Evolutionary conservation across 2,113 vertebrate species (phyloP).

Genomic region (Psittacara wagleri): DNA sequence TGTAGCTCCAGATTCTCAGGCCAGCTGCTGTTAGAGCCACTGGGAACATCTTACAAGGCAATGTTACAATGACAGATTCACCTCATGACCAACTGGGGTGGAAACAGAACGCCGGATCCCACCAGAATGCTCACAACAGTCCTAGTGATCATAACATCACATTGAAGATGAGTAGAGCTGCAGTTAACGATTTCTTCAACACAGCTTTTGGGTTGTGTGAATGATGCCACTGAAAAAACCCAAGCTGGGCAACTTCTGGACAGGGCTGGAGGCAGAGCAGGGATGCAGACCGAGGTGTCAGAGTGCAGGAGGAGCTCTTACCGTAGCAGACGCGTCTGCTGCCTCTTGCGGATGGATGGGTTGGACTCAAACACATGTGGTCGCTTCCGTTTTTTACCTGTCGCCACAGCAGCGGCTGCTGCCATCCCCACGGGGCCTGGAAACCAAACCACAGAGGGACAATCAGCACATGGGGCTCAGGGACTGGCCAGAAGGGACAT

Average conservation of each 20-base stretch:
- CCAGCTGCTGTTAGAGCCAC: background rate
- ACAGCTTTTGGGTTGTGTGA: background rate
- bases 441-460: slow-evolving; percentile 25
- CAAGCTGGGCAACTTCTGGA: background rate
- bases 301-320: slow-evolving; percentile 40
- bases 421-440: slow-evolving; percentile 98
- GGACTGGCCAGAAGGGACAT: background rate
- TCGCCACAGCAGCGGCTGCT: slow-evolving; percentile 95
- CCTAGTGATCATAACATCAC: background rate
- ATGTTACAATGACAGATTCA: background rate
- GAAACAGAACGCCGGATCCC: background rate
- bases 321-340: slow-evolving; percentile 96
- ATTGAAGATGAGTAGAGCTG: background rate
- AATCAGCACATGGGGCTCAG: background rate
- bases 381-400: slow-evolving; percentile 94
- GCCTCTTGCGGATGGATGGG: slow-evolving; percentile 95
- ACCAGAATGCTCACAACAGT: accelerated
- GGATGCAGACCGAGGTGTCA: accelerated
- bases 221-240: too few species aligned
- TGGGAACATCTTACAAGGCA: background rate
- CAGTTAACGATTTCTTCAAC: background rate
- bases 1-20: background rate
- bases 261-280: accelerated
- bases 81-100: background rate
- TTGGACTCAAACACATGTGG: slow-evolving; percentile 98